These are phyloP conservation scores for Orchesella cincta DNA, from an alignment of 1,140 invertebrate species.

Conservation along the genomic window DNA sequence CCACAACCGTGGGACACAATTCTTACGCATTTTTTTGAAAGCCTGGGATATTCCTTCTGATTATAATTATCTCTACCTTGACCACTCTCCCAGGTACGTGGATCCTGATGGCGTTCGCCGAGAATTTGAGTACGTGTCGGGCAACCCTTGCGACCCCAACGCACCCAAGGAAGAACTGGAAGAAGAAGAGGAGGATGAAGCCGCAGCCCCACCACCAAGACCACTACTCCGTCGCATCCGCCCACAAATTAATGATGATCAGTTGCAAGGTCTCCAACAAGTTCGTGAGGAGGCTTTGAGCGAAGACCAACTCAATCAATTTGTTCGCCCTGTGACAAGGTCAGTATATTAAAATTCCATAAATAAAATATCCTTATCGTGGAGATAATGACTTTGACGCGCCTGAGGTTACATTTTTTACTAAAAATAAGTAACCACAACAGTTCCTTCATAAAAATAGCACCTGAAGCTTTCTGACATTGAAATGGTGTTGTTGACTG, in stretches of 20 bases:
- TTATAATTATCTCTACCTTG: neutral
- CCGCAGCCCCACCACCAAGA: constrained; percentile 68
- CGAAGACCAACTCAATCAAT: constrained; percentile 42
- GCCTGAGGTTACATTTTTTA: no score
- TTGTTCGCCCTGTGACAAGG: constrained; percentile 41
- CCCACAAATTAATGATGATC: constrained; percentile 37
- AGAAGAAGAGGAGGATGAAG: constrained; percentile 61
- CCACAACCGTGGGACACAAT: neutral
- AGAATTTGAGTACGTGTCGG: constrained; percentile 86
- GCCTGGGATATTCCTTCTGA: neutral
- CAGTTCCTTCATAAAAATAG: no score
- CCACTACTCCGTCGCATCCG: constrained; percentile 54
- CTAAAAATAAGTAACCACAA: no score
- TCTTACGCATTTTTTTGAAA: neutral
- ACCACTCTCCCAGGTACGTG: constrained; percentile 62
- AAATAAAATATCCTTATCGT: no score
- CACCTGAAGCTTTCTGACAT: no score
- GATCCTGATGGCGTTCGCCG: constrained; percentile 84
- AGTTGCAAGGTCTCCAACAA: constrained; percentile 48
- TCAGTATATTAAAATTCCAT: no score
- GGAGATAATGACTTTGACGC: no score
- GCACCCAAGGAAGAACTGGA: constrained; percentile 67
- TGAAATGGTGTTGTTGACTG: no score
- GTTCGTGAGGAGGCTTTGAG: constrained; percentile 46
- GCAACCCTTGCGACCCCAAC: constrained; percentile 84